Conservation (phyloP, 2,113 vertebrate genomes). For the Anseranas semipalmata region DNA sequence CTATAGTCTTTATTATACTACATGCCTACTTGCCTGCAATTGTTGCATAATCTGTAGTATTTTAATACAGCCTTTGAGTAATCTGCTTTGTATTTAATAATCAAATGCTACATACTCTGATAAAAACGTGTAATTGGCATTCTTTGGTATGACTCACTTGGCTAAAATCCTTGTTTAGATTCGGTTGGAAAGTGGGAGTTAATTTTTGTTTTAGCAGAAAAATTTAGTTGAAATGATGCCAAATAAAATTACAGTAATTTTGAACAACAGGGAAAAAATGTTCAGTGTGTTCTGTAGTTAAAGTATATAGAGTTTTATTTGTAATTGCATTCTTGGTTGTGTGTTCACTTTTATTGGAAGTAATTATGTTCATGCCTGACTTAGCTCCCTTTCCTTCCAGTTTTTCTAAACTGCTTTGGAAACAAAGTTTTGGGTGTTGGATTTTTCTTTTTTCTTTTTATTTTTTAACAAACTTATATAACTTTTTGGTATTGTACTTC, state of each 20-base stretch:
- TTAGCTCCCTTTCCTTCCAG: background rate
- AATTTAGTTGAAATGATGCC: background rate
- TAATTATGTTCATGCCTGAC: background rate
- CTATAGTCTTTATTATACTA: background rate
- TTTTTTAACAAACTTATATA: background rate
- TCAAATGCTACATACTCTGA: background rate
- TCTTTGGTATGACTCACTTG: conserved; percentile 13
- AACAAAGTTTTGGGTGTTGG: background rate
- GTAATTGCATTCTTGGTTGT: background rate
- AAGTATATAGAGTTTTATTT: background rate
- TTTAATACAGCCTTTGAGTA: background rate
- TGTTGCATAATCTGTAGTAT: conserved; percentile 1
- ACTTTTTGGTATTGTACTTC: background rate
- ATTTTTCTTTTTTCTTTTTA: no score
- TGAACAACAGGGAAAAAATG: background rate
- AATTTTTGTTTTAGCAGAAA: conserved; percentile 40
- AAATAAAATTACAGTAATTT: conserved; percentile 41
- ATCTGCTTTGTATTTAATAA: background rate
- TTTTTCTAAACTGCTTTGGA: background rate
- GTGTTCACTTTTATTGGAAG: background rate
- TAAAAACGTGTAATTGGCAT: background rate
- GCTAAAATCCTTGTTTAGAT: conserved; percentile 6
- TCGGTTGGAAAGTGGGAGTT: background rate
- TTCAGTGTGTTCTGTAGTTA: background rate
- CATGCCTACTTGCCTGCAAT: background rate